phyloP scores from a whole-genome alignment of 2,113 vertebrate genomes.

The Pedetes capensis region DNA sequence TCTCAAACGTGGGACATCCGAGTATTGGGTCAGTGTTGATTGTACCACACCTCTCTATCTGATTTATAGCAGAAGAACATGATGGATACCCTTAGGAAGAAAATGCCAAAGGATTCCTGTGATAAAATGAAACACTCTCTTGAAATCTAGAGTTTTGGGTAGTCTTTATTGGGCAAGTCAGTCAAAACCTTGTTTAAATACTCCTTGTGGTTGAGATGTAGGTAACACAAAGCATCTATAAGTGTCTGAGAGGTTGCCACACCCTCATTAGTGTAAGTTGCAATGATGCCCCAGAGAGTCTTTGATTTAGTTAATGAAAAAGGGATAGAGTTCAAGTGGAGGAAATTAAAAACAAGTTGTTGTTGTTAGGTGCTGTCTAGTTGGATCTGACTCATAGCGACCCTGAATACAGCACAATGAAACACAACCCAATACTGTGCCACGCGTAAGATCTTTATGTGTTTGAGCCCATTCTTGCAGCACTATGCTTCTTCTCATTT shows the following conservation, averaged over 20 bases:
- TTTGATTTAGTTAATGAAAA: slow-evolving; percentile 72
- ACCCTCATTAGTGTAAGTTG: slow-evolving; percentile 39
- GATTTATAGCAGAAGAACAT: not conserved
- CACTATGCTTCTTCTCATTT: no score
- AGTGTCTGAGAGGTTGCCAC: slow-evolving; percentile 35
- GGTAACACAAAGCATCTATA: not conserved
- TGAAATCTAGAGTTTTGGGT: not conserved
- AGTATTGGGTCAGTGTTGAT: not conserved
- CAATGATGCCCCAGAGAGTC: slow-evolving; percentile 55
- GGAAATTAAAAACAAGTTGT: slow-evolving; percentile 25
- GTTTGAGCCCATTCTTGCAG: no score
- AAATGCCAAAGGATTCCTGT: not conserved
- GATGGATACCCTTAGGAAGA: not conserved
- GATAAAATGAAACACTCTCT: not conserved
- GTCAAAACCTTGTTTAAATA: slow-evolving; percentile 55
- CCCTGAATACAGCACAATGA: no score
- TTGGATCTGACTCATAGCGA: no score
- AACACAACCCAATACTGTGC: no score
- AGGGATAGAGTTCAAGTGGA: slow-evolving; percentile 21
- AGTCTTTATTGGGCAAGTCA: slow-evolving; percentile 56
- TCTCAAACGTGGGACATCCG: not conserved
- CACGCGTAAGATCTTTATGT: no score
- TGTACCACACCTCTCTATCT: not conserved
- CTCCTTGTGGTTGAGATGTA: slow-evolving; percentile 50
- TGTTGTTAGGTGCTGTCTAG: no score